phyloP scores from a whole-genome alignment of 2,888 invertebrate species.

The Amiota minor region DNA sequence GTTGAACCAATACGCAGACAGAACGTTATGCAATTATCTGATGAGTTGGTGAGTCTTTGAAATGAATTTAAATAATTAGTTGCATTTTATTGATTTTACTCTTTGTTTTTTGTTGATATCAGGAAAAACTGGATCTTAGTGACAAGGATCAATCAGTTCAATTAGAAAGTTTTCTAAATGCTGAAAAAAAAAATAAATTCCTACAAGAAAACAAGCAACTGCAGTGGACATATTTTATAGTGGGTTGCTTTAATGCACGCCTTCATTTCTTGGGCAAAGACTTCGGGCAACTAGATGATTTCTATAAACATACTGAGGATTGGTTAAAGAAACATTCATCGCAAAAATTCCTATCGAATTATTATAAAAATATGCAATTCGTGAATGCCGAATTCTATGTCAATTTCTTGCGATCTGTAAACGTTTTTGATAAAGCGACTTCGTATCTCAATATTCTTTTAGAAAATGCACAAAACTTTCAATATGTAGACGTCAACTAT shows the following conservation, averaged over 20 bases:
- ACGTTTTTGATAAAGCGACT: slow-evolving; percentile 42
- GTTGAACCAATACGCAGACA: slow-evolving; percentile 64
- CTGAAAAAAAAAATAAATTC: slow-evolving; percentile 32
- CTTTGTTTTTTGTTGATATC: neutral
- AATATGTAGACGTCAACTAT: slow-evolving; percentile 54
- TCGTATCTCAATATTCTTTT: neutral
- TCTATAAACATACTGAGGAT: slow-evolving; percentile 54
- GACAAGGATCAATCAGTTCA: slow-evolving; percentile 28
- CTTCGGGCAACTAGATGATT: slow-evolving; percentile 56
- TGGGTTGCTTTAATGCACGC: slow-evolving; percentile 67
- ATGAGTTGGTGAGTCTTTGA: slow-evolving; percentile 41
- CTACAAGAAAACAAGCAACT: slow-evolving; percentile 50
- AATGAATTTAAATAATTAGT: slow-evolving; percentile 35
- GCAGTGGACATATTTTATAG: slow-evolving; percentile 59
- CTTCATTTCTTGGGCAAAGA: slow-evolving; percentile 61
- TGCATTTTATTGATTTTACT: neutral
- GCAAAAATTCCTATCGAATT: slow-evolving; percentile 21
- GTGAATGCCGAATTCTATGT: slow-evolving; percentile 58
- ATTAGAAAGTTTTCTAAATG: slow-evolving; percentile 53
- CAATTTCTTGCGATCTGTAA: slow-evolving; percentile 60
- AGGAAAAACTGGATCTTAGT: slow-evolving; percentile 44
- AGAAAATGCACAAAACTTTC: neutral
- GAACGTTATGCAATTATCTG: slow-evolving; percentile 40
- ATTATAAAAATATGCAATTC: slow-evolving; percentile 46
- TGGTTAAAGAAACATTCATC: slow-evolving; percentile 50